Evolutionary conservation across 2,113 vertebrate genomes (phyloP).

Genomic region (Perognathus longimembris): DNA sequence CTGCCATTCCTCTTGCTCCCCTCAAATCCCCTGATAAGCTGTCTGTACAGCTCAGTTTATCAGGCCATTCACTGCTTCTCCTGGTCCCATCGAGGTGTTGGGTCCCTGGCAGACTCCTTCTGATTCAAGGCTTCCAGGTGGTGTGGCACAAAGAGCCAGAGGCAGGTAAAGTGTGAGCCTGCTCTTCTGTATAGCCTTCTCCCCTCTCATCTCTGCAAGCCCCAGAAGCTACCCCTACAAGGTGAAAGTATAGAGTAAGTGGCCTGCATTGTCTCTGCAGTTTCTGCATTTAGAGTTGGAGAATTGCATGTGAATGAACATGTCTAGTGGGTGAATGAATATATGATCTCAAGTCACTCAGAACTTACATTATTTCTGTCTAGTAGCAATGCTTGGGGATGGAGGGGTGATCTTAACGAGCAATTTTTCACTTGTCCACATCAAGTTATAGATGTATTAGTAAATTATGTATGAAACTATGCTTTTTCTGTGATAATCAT

Average conservation of each 20-base stretch:
- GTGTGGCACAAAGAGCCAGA: not conserved
- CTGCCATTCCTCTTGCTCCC: not conserved
- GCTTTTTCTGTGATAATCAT: not conserved
- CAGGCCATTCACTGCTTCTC: not conserved
- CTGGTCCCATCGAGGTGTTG: not conserved
- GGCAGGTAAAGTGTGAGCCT: not conserved
- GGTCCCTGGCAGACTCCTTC: not conserved
- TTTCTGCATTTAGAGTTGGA: not conserved
- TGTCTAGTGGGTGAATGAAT: not conserved
- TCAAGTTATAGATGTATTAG: constrained; percentile 10
- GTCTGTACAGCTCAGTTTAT: not conserved
- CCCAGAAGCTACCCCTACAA: not conserved
- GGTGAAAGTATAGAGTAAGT: not conserved
- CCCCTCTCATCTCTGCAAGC: not conserved
- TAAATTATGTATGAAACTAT: constrained; percentile 7
- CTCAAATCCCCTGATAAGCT: not conserved
- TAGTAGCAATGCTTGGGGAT: not conserved
- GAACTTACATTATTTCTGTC: not conserved
- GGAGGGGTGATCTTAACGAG: not conserved
- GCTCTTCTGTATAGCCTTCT: not conserved
- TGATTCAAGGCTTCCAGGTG: not conserved
- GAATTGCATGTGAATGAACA: not conserved
- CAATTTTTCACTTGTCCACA: not conserved
- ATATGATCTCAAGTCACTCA: not conserved
- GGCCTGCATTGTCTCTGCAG: too few species aligned